Conservation (phyloP, 2,797 vertebrate genomes). For the Tamandua tetradactyla region DNA sequence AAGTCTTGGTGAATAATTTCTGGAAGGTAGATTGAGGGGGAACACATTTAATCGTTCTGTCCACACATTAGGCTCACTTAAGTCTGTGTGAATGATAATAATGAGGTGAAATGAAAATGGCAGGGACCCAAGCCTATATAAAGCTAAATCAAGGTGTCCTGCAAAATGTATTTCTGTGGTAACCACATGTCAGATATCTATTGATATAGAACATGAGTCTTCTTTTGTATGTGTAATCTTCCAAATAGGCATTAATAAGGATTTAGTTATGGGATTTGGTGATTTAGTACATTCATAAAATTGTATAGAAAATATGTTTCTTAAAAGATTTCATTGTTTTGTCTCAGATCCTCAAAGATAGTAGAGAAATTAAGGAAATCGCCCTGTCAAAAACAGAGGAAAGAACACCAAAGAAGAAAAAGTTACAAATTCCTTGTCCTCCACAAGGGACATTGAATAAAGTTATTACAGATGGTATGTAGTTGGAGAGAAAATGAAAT, state of each 20-base stretch:
- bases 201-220: neutral
- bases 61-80: neutral
- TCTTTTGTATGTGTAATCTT: neutral
- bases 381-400: neutral
- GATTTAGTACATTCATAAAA: conserved; percentile 43
- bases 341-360: conserved; percentile 36
- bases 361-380: neutral
- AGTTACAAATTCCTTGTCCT: neutral
- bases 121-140: neutral
- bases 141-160: neutral
- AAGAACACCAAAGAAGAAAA: neutral
- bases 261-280: conserved; percentile 23
- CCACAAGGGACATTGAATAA: conserved; percentile 45
- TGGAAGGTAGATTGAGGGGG: neutral
- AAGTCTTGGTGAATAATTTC: conserved; percentile 26
- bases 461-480: conserved; percentile 74
- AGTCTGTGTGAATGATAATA: neutral
- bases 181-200: neutral
- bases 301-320: conserved; percentile 26
- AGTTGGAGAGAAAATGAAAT: conserved; percentile 22
- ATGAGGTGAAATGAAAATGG: neutral
- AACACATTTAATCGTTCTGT: neutral
- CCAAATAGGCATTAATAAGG: neutral
- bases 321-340: conserved; percentile 56
- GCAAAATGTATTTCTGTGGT: neutral